Evolutionary conservation across 2,888 invertebrate genomes (phyloP).

Genomic region (Ferdinandea cuprea): DNA sequence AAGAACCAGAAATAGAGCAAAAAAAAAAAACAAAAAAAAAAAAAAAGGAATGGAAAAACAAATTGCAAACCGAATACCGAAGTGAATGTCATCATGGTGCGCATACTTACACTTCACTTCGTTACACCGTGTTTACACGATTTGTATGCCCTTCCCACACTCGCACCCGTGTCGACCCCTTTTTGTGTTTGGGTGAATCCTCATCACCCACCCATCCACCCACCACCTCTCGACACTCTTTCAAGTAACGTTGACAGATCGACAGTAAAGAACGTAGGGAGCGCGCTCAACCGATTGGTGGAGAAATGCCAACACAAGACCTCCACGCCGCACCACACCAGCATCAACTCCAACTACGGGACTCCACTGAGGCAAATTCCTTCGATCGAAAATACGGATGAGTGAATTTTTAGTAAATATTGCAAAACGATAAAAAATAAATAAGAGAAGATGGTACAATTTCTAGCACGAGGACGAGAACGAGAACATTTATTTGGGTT

Average conservation of each 20-base stretch:
- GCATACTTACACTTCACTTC: constrained; percentile 75
- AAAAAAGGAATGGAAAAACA: constrained; percentile 61
- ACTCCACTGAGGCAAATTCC: constrained; percentile 55
- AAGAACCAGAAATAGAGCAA: constrained; percentile 7
- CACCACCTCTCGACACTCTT: constrained; percentile 7
- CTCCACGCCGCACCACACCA: neutral
- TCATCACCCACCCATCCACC: neutral
- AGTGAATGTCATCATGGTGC: constrained; percentile 74
- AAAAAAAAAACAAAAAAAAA: constrained; percentile 1
- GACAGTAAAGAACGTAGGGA: constrained; percentile 33
- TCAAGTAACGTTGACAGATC: constrained; percentile 63
- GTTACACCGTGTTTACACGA: constrained; percentile 74
- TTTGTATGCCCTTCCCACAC: constrained; percentile 53
- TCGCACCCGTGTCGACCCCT: neutral
- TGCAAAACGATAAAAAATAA: constrained; percentile 47
- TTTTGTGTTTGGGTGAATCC: constrained; percentile 15
- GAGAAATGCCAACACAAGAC: constrained; percentile 47
- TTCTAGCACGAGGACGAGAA: constrained; percentile 17
- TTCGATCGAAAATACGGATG: constrained; percentile 66
- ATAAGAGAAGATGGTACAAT: constrained; percentile 1
- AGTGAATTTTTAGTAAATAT: constrained; percentile 69
- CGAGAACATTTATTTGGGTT: constrained; percentile 23
- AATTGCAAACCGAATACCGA: constrained; percentile 74
- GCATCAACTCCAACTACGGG: neutral
- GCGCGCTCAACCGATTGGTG: constrained; percentile 41